Base-by-base conservation (phyloP, 2,797 vertebrate genomes). In the Champsocephalus gunnari region DNA sequence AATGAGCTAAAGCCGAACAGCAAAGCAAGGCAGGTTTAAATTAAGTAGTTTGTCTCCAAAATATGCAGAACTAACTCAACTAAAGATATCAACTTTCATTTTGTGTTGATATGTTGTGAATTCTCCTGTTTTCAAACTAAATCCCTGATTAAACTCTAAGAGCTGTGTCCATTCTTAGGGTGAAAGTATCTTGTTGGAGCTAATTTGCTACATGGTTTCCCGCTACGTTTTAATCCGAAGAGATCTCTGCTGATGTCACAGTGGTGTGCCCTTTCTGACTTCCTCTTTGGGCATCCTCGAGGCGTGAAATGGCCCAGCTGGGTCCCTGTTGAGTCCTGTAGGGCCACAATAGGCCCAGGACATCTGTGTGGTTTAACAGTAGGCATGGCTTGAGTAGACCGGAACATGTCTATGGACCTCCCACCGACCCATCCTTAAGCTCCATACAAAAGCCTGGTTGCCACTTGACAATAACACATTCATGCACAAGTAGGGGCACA, bases 221-320 rank as follows among this genome's bases (percentile, higher is more conserved):
- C 81, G 71, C 72, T 87, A 86, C 48, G 38, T 59, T 85, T 87
- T 67, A 68, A 90, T 92, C 90, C 79, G 87, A 45, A 66, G 32
- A 77, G 66, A 71, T 81, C 83, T 87, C 66, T 80, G 62, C 81
- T 86, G 87, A 89, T 86, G 85, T 87, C 88, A 88, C 79, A 84
- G 69, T 58, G 71, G 71, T 83, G 70, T 47, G 5, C 81, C 79
- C 81, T 79, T 85, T 91, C 83, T 91, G 81, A 90, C 88, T 91
- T 90, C 78, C 73, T 87, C 83, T 89, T 91, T 92, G 77, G 82
- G 66, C 66, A 0, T 88, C 78, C 68, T 66, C 83, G 78, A 88
- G 86, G 87, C 86, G 73, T 93, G 90, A 93, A 92, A 92, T 90
- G 83, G 55, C 79, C 87, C 86, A 48, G 84, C 85, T 77, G 91